phyloP scores from a whole-genome alignment of 2,113 vertebrate genomes.

The Pampusana beccarii region DNA sequence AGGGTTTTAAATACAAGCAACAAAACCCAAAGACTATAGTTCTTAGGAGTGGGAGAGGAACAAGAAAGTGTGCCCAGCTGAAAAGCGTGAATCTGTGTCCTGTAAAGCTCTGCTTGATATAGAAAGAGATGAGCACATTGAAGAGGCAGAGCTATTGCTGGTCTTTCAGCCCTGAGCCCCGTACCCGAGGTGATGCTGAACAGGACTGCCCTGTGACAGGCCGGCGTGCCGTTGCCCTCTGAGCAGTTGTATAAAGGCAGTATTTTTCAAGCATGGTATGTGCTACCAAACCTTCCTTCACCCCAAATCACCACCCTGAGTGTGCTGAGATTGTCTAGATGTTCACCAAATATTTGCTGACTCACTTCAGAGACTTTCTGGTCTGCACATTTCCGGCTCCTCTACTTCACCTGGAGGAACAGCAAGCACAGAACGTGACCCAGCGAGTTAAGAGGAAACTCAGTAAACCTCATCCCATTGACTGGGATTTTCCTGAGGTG shows the following conservation, averaged over 20 bases:
- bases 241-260: neutral
- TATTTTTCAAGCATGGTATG: fast-evolving
- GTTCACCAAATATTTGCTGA: neutral
- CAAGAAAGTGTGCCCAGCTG: fast-evolving
- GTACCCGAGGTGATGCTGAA: neutral
- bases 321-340: neutral
- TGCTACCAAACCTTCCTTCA: neutral
- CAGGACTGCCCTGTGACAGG: neutral
- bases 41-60: neutral
- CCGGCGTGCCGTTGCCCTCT: neutral
- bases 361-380: neutral
- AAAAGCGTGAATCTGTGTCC: neutral
- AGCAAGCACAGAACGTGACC: neutral
- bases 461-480: neutral
- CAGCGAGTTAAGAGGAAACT: neutral
- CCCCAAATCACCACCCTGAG: neutral
- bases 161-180: neutral
- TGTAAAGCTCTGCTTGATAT: neutral
- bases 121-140: neutral
- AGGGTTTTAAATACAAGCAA: slow-evolving; percentile 24
- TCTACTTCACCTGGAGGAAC: neutral
- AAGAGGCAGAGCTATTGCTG: neutral
- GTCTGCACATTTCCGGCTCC: neutral
- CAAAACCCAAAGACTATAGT: neutral
- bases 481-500: neutral